Base-by-base conservation (phyloP, 2,888 invertebrate genomes). In the Tolmerus cingulatus region DNA sequence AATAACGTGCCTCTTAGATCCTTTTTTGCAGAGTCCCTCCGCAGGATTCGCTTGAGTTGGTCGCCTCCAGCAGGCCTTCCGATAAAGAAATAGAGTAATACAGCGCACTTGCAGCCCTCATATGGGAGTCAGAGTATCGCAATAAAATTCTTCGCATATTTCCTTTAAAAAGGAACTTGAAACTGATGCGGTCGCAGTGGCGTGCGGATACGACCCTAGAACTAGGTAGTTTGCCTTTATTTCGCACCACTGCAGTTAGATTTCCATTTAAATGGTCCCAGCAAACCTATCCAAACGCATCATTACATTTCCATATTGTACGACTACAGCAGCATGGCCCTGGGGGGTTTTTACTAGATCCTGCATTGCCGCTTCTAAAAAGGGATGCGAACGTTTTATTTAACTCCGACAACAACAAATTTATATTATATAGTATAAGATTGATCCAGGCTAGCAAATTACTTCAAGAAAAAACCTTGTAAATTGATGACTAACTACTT, bases 1-100 rank as follows among this genome's bases (percentile, higher is more conserved):
- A 89, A 89, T 89, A 89, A 89, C 89, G 89, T 87, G 88, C 88
- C 74, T 84, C 74, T 84, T 66, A 57, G 84, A 66, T 74, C 84
- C 74, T 84, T 74, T 84, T 84, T 84, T 46, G 51, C 23, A 74
- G 74, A 12, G 19, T 23, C 40, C 40, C 27, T 23, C 40, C 40
- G 19, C 16, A 19, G 14, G 51, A 8, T 40, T 66, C 66, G 84
- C 66, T 19, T 40, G 34, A 84, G 37, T 84, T 40, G 84, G 37
- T 19, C 40, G 51, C 74, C 78, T 78, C 81, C 66, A 57, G 7
- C 27, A 34, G 40, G 66, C 40, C 66, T 84, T 74, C 51, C 84
- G 84, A 84, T 84, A 84, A 66, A 37, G 84, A 66, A 84, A 84
- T 84, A 66, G 66, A 74, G 84, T 66, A 84, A 84, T 84, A 84